Evolutionary conservation across 2,888 invertebrate species (phyloP), one percentile per base, ranked within the genome.

Genomic region (Nycteola revayana): DNA sequence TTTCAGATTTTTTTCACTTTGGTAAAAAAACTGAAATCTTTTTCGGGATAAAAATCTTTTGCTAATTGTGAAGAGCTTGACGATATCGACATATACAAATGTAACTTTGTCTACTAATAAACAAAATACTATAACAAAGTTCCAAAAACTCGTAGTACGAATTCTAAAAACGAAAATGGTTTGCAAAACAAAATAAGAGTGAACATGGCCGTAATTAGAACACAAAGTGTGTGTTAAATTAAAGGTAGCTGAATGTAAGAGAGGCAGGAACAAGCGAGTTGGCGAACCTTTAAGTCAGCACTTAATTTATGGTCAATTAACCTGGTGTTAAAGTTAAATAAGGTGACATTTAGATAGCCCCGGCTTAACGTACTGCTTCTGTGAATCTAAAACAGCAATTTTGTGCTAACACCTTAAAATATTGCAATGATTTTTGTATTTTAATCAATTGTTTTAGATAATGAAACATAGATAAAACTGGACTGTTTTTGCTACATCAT

Each of bases 271-370:
- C 71, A 74, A 74, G 77, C 67, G 66, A 71, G 63, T 61, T 66
- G 64, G 68, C 64, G 62, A 75, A 74, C 74, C 75, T 79, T 78
- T 77, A 77, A 79, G 76, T 77, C 76, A 71, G 69, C 70, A 74
- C 75, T 78, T 79, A 84, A 86, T 86, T 87, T 85, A 86, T 83
- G 67, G 78, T 80, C 85, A 86, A 85, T 85, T 86, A 86, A 82
- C 80, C 70, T 68, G 68, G 74, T 83, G 82, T 84, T 80, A 82
- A 67, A 77, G 75, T 78, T 73, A 76, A 80, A 78, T 80, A 79
- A 77, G 75, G 77, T 75, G 76, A 78, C 82, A 75, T 73, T 73
- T 66, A 70, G 71, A 73, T 67, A 71, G 69, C 61, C 58, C 44
- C 52, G 48, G 58, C 59, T 60, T 62, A 61, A 63, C 56, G 43